Base-by-base conservation (phyloP, 2,113 vertebrate genomes). In the Scophthalmus maximus region DNA sequence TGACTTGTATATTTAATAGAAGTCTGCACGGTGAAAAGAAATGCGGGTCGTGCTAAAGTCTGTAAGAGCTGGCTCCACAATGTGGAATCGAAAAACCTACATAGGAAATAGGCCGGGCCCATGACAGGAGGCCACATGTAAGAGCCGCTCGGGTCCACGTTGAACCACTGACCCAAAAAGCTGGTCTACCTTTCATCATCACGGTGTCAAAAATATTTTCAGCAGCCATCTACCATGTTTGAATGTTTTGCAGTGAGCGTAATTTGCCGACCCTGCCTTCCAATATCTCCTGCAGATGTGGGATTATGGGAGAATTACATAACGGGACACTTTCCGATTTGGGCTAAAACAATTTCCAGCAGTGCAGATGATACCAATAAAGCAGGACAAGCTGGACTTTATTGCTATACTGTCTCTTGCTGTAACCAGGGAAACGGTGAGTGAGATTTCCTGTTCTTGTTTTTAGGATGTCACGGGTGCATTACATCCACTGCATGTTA, bases 1-100 rank as follows among this genome's bases (percentile, higher is more conserved):
- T 36, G 51, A 79, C 57, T 76, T 85, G 56, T 53, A 78, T 82
- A 77, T 88, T 78, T 63, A 64, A 60, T 49, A 72, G 29, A 76
- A 56, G 11, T 82, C 50, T 69, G 58, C 40, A 51, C 61, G 23
- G 65, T 71, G 64, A 88, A 78, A 78, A 69, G 81, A 76, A 77
- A 69, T 82, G 9, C 18, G 17, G 42, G 27, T 68, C 14, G 36
- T 20, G 64, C 29, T 76, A 1, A 84, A 44, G 63, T 69, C 60
- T 40, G 10, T 5, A 71, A 26, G 32, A 82, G 44, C 58, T 60
- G 57, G 60, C 34, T 57, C 22, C 1, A n/a, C 18, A 30, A 8
- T 34, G 17, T 61, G 40, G 47, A 79, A 81, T 71, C 9, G 36
- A 38, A 59, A 30, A 12, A 34, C 29, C 30, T 25, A 1, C 14